Evolutionary conservation across 2,888 invertebrate species (phyloP).

Genomic region (Corbicula japonica): DNA sequence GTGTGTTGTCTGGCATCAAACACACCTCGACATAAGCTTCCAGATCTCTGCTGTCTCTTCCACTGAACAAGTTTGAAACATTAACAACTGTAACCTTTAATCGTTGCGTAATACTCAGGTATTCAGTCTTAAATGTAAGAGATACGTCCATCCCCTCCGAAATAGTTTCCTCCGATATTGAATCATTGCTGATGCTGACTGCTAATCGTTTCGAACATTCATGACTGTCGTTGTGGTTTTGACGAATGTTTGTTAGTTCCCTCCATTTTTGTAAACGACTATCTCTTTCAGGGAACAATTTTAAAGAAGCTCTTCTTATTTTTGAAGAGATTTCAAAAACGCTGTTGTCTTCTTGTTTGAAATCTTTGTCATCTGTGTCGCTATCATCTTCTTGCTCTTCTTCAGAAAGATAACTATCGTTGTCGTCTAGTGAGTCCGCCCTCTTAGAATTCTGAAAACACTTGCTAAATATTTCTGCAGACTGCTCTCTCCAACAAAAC

Average conservation of each 20-base stretch:
- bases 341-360: slow-evolving; percentile 11
- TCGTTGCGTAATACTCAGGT: slow-evolving; percentile 44
- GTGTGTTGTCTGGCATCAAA: slow-evolving; percentile 50
- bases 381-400: slow-evolving; percentile 2
- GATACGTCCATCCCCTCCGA: background rate
- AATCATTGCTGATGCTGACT: background rate
- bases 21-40: slow-evolving; percentile 33
- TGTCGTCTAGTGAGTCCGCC: background rate
- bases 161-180: background rate
- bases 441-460: background rate
- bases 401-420: background rate
- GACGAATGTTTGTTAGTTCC: slow-evolving; percentile 18
- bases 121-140: slow-evolving; percentile 39
- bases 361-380: slow-evolving; percentile 18
- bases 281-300: background rate
- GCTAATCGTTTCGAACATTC: background rate
- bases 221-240: background rate
- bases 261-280: slow-evolving; percentile 6
- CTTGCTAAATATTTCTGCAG: background rate
- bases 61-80: slow-evolving; percentile 33
- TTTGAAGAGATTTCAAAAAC: slow-evolving; percentile 17
- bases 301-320: background rate
- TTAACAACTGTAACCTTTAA: slow-evolving; percentile 44
- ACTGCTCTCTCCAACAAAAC: slow-evolving; percentile 4
- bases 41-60: background rate